Conservation (phyloP, 2,888 invertebrate species). For the Eristalis pertinax region DNA sequence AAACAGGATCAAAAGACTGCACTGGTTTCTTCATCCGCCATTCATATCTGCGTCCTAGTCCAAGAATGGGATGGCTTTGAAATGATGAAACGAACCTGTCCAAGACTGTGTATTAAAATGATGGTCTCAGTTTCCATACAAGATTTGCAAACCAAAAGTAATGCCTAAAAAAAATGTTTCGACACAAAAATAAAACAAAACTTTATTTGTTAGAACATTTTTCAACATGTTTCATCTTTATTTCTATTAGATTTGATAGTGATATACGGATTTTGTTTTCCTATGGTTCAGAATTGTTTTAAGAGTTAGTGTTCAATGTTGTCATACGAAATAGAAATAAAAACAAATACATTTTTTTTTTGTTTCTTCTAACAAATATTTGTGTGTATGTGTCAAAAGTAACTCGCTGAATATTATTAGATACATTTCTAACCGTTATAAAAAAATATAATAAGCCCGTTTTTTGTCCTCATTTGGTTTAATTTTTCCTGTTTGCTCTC, state of each 20-base stretch:
- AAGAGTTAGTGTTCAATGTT: neutral
- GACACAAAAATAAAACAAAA: neutral
- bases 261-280: slow-evolving; percentile 8
- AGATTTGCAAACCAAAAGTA: no score
- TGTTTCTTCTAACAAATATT: slow-evolving; percentile 38
- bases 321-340: slow-evolving; percentile 30
- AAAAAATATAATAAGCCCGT: slow-evolving; percentile 18
- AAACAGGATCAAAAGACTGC: no score
- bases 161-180: no score
- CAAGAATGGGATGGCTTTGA: no score
- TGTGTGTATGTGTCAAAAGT: slow-evolving; percentile 39
- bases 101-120: no score
- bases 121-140: no score
- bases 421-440: slow-evolving; percentile 14
- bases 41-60: no score
- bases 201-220: slow-evolving; percentile 38
- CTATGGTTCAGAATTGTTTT: slow-evolving; percentile 11
- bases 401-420: slow-evolving; percentile 46
- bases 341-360: slow-evolving; percentile 45
- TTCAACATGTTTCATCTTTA: slow-evolving; percentile 59
- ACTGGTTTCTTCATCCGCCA: no score
- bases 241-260: slow-evolving; percentile 57
- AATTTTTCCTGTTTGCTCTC: neutral
- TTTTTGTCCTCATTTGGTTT: neutral
- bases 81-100: no score